Evolutionary conservation across 2,113 vertebrate genomes (phyloP).

Genomic region (Percopsis transmontana): DNA sequence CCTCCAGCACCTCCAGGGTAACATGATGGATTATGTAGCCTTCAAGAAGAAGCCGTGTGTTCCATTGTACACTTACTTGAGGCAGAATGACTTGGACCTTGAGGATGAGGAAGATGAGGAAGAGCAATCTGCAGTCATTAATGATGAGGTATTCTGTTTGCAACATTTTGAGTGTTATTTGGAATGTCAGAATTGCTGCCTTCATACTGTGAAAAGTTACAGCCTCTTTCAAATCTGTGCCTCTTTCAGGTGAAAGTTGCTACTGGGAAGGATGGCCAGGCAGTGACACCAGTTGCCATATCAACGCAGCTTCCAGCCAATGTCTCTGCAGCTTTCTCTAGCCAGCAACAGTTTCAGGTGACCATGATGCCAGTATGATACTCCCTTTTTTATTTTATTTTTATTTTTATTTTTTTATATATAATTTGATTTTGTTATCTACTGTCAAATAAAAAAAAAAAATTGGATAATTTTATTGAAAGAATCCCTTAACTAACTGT

Average conservation of each 20-base stretch:
- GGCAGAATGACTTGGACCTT: constrained; percentile 94
- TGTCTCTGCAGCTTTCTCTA: constrained; percentile 94
- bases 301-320: constrained; percentile 95
- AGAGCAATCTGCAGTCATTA: constrained; percentile 94
- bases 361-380: constrained; percentile 28
- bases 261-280: constrained; percentile 96
- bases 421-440: too few relatives aligned
- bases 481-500: constrained; percentile 11
- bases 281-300: constrained; percentile 95
- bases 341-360: constrained; percentile 91
- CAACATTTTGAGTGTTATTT: neutral
- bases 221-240: constrained; percentile 51
- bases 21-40: constrained; percentile 98
- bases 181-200: neutral
- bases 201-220: neutral
- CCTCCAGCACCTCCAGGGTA: constrained; percentile 95
- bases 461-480: too few relatives aligned
- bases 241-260: constrained; percentile 92
- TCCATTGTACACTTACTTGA: constrained; percentile 89
- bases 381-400: neutral
- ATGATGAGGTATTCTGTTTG: constrained; percentile 87
- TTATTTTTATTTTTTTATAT: too few relatives aligned
- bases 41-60: constrained; percentile 96
- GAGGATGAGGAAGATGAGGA: constrained; percentile 97
- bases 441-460: too few relatives aligned